phyloP scores from a whole-genome alignment of 2,797 vertebrate species.

The Hirundo rustica region DNA sequence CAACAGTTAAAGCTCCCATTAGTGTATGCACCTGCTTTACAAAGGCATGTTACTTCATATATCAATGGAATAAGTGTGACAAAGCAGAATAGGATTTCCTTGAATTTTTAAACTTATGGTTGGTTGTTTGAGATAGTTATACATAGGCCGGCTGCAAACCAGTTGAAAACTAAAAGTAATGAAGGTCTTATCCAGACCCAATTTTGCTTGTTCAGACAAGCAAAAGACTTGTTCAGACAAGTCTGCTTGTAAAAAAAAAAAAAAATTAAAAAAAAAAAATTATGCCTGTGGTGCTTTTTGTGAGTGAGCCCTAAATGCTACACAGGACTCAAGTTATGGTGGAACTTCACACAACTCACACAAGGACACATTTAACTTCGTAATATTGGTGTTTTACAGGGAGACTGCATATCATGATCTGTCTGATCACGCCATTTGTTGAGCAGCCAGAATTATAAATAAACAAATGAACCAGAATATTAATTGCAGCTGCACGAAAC shows the following conservation, averaged over 20 bases:
- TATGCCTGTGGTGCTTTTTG: neutral
- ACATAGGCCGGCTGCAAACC: neutral
- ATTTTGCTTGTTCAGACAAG: neutral
- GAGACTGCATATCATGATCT: neutral
- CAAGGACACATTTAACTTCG: neutral
- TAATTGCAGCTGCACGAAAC: neutral
- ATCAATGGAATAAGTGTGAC: neutral
- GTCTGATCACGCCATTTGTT: neutral
- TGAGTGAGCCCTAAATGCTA: neutral
- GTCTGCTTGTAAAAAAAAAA: too few relatives aligned
- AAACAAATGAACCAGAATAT: neutral
- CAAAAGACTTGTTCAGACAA: neutral
- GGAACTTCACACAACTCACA: neutral
- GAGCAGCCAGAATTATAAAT: neutral
- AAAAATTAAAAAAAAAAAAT: neutral
- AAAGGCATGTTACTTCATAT: constrained; percentile 13
- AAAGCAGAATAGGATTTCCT: neutral
- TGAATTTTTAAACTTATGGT: neutral
- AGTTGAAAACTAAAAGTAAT: neutral
- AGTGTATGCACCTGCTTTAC: constrained; percentile 23
- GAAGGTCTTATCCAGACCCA: neutral
- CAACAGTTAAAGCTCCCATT: constrained; percentile 36
- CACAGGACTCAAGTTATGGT: neutral
- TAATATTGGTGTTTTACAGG: neutral
- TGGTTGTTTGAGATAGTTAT: neutral